Conservation (phyloP, 2,888 invertebrate genomes). For the Phyllotreta cruciferae region DNA sequence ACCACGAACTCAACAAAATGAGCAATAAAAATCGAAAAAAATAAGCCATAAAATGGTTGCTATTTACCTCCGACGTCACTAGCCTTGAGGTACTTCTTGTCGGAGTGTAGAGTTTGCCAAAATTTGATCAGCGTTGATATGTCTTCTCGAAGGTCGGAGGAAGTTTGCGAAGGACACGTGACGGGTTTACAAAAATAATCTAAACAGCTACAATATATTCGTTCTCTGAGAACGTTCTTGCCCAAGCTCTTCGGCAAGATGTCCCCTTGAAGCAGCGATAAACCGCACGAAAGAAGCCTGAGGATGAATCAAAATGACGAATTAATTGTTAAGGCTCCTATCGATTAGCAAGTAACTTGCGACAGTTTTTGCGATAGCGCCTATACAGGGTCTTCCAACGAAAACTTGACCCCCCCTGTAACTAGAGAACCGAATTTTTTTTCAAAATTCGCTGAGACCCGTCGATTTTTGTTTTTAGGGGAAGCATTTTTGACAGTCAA, state of each 20-base stretch:
- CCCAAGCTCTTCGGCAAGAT: slow-evolving; percentile 84
- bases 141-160: slow-evolving; percentile 84
- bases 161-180: slow-evolving; percentile 85
- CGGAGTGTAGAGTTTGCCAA: slow-evolving; percentile 95
- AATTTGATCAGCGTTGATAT: slow-evolving; percentile 88
- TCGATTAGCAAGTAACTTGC: too few species aligned
- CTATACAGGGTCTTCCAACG: too few species aligned
- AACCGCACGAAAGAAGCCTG: slow-evolving; percentile 87
- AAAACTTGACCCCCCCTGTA: too few species aligned
- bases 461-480: too few species aligned
- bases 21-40: not conserved
- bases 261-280: slow-evolving; percentile 93
- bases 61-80: slow-evolving; percentile 77
- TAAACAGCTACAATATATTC: slow-evolving; percentile 92
- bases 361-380: too few species aligned
- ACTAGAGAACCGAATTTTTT: too few species aligned
- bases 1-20: not conserved
- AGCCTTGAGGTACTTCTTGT: slow-evolving; percentile 88
- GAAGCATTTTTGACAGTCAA: too few species aligned
- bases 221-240: slow-evolving; percentile 91
- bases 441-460: too few species aligned
- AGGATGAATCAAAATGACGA: not conserved
- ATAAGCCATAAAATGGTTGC: too few species aligned
- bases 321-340: not conserved
- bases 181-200: slow-evolving; percentile 95